These are phyloP conservation scores for Caprella mutica DNA, from an alignment of 2,888 invertebrate species.

Conservation along the genomic window DNA sequence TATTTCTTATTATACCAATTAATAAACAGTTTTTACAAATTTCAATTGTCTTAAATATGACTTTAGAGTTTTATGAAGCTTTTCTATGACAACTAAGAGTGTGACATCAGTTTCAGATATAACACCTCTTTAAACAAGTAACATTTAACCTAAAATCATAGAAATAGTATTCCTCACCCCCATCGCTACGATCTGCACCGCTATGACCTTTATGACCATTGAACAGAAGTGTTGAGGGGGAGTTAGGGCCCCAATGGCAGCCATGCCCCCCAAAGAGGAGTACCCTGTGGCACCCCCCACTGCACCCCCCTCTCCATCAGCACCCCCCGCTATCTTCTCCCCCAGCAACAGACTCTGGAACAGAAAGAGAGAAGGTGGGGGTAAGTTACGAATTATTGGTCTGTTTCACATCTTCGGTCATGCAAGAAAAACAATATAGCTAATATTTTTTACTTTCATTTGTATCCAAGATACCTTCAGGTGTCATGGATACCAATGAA, in stretches of 20 bases:
- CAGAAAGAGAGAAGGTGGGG: too few species aligned
- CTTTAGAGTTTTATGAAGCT: too few species aligned
- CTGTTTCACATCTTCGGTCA: too few species aligned
- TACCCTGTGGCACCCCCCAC: conserved; percentile 54
- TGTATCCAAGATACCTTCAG: too few species aligned
- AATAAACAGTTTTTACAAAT: too few species aligned
- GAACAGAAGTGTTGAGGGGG: conserved; percentile 92
- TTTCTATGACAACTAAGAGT: too few species aligned
- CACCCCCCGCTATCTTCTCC: conserved; percentile 42
- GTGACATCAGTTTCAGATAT: neutral
- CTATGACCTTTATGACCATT: conserved; percentile 86
- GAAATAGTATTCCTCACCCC: conserved; percentile 52
- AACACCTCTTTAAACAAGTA: neutral
- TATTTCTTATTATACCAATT: too few species aligned
- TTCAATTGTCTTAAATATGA: too few species aligned
- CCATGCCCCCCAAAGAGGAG: conserved; percentile 52
- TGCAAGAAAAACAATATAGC: too few species aligned
- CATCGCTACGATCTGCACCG: conserved; percentile 85
- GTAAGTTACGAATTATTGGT: too few species aligned
- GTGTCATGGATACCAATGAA: too few species aligned
- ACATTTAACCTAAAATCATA: neutral
- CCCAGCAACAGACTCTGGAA: conserved; percentile 66
- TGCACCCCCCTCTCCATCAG: conserved; percentile 43
- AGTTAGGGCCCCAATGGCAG: conserved; percentile 54
- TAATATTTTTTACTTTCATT: too few species aligned